Evolutionary conservation across 2,797 vertebrate genomes (phyloP), one percentile per base, ranked within the genome.

Genomic region (Acestrorhynchus altus): DNA sequence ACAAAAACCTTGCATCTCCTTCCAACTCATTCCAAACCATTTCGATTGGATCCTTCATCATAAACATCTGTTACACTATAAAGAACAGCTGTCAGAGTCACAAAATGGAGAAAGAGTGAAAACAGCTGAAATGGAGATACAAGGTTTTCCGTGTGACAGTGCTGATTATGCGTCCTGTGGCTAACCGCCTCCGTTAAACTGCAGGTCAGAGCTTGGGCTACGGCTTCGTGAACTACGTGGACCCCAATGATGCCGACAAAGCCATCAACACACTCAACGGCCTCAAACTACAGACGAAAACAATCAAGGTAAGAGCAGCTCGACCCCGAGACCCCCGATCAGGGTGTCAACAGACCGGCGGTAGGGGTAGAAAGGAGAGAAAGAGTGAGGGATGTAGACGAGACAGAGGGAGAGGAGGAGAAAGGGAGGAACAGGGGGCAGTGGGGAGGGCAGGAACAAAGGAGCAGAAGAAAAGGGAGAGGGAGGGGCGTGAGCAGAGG

Each of bases 211-310:
- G 97, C 91, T 92, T 98, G 88, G 97, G 97, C 78, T 99, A 99
- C 0, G 97, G 97, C 74, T 99, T 99, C 70, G 97, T 99, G 88
- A 99, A 99, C 90, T 99, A 98, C 0, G 96, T 97, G 68, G 97
- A 98, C 88, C 96, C 97, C 74, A 98, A 96, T 2, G 97, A 99
- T 11, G 97, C 97, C 0, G 97, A 98, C 90, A 96, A 98, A 91
- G 97, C 97, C 89, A 98, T 99, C 92, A 98, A 96, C 91, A 98
- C 97, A 69, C 96, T 99, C 83, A 99, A 98, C 46, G 97, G 97
- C 85, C 97, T 98, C 83, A 98, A 98, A 88, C 90, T 99, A 86
- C 97, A 99, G 89, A 99, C 96, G 77, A 99, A 99, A 95, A 98
- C 97, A 92, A 98, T 98, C 93, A 99, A 99, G 96, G 97, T 99